These are phyloP conservation scores for Cichladusa arquata DNA, from an alignment of 2,113 vertebrate species.

Conservation along the genomic window DNA sequence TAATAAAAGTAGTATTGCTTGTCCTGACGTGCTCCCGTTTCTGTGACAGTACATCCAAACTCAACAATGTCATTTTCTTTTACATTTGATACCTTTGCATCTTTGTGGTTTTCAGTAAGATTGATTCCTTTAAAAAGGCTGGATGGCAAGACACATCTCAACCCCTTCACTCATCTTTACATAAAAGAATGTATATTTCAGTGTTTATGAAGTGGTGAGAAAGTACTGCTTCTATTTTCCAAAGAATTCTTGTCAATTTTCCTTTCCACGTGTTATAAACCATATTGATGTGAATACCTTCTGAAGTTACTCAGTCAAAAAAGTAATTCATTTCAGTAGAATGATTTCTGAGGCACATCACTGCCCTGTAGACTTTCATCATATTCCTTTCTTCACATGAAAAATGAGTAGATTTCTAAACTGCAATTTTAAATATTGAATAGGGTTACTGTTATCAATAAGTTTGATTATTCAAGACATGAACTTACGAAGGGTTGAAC, in stretches of 20 bases:
- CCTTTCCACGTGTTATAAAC: slow-evolving; percentile 49
- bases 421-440: slow-evolving; percentile 65
- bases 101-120: slow-evolving; percentile 45
- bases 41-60: slow-evolving; percentile 5
- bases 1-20: slow-evolving; percentile 24
- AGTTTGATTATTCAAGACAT: slow-evolving; percentile 49
- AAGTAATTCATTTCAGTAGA: slow-evolving; percentile 63
- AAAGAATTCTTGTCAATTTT: slow-evolving; percentile 59
- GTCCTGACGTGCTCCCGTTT: background rate
- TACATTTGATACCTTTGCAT: slow-evolving; percentile 45
- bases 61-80: slow-evolving; percentile 25
- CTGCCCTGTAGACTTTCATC: slow-evolving; percentile 43
- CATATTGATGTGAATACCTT: slow-evolving; percentile 51
- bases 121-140: slow-evolving; percentile 51
- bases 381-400: slow-evolving; percentile 54
- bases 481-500: slow-evolving; percentile 4
- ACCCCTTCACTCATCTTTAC: slow-evolving; percentile 55
- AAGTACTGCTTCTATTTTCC: slow-evolving; percentile 56
- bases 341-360: slow-evolving; percentile 56
- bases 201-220: slow-evolving; percentile 58
- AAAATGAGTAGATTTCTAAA: slow-evolving; percentile 52
- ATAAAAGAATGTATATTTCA: slow-evolving; percentile 44
- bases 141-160: slow-evolving; percentile 45
- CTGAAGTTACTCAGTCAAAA: slow-evolving; percentile 64
- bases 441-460: slow-evolving; percentile 48